A percentile compares a stretch with the other conserved stretches of the same genome.
Conservation (phyloP, 2,113 vertebrate genomes). For the Grammomys surdaster region DNA sequence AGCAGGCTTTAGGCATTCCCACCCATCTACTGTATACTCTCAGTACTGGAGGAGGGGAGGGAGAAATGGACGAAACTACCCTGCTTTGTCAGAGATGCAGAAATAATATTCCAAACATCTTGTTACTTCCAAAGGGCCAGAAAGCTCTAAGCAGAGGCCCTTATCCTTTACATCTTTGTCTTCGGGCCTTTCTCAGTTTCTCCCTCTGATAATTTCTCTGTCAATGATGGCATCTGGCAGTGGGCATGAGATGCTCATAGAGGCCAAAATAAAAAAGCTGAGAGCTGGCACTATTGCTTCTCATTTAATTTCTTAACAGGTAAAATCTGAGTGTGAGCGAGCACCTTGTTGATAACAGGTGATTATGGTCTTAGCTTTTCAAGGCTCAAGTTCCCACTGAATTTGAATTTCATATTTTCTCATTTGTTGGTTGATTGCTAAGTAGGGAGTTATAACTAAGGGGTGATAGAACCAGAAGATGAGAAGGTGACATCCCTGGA, state of each 20-base stretch:
- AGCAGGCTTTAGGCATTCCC: background rate
- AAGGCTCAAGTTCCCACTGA: background rate
- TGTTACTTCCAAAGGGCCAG: background rate
- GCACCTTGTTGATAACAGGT: background rate
- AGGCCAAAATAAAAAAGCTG: background rate
- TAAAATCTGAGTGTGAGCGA: background rate
- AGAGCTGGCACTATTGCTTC: background rate
- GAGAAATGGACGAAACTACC: background rate
- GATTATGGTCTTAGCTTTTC: background rate
- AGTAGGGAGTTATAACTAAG: background rate
- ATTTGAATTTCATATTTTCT: conserved; percentile 35
- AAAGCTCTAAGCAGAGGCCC: background rate
- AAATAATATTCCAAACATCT: background rate
- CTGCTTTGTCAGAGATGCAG: background rate
- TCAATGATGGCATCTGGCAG: background rate
- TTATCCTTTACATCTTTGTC: background rate
- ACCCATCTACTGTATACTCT: background rate
- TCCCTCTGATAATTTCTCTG: conserved; percentile 6
- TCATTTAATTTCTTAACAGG: conserved; percentile 15
- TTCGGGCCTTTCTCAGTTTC: background rate
- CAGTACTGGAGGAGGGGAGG: background rate
- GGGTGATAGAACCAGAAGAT: background rate
- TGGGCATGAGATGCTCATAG: background rate
- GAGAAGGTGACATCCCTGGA: background rate
- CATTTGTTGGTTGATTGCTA: background rate